phyloP scores from a whole-genome alignment of 2,888 invertebrate species.

The Litoditis marina region DNA sequence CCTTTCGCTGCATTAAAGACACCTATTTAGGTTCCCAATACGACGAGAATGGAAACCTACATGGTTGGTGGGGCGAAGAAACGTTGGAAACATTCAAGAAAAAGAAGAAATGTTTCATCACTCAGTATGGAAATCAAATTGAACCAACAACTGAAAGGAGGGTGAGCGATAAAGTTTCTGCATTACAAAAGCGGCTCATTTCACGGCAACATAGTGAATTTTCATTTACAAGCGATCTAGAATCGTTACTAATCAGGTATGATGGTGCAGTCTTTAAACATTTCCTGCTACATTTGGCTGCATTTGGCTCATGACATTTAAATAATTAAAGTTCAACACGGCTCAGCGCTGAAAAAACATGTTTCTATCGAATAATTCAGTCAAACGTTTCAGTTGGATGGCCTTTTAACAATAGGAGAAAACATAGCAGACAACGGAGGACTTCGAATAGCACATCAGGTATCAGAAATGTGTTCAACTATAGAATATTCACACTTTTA shows the following conservation, averaged over 20 bases:
- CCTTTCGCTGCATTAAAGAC: too few species aligned
- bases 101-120: constrained; percentile 55
- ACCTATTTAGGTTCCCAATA: constrained; percentile 53
- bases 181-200: neutral
- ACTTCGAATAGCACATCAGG: constrained; percentile 47
- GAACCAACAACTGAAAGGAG: constrained; percentile 45
- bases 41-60: constrained; percentile 49
- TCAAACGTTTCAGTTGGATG: constrained; percentile 36
- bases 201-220: too few species aligned
- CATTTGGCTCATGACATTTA: too few species aligned
- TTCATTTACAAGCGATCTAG: too few species aligned
- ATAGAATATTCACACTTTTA: too few species aligned
- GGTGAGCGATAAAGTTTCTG: constrained; percentile 20
- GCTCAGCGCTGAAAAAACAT: too few species aligned
- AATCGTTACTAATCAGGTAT: too few species aligned
- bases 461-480: too few species aligned
- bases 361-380: neutral
- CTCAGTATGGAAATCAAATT: constrained; percentile 46
- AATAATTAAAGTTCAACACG: too few species aligned
- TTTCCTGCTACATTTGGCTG: too few species aligned
- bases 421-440: constrained; percentile 59
- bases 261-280: too few species aligned
- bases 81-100: constrained; percentile 48
- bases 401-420: constrained; percentile 52
- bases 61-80: constrained; percentile 52